Evolutionary conservation across 30 jellyfish, hydroid and myxozoan species (phyloP).

Genomic region (Mastigias papua): DNA sequence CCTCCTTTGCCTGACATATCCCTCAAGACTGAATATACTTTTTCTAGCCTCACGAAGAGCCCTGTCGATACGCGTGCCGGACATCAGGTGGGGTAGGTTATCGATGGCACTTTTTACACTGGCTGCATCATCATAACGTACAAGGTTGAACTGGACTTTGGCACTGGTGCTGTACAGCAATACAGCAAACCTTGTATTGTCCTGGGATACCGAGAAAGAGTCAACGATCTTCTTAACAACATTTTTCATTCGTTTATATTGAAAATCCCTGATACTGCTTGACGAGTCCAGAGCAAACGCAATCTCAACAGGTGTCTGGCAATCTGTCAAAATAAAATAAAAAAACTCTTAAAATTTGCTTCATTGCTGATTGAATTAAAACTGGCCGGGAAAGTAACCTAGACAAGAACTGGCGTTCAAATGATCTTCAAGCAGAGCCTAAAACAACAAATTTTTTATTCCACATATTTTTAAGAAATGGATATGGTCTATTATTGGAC

Average conservation of each 20-base stretch:
- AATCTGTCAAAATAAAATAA: conserved; percentile 47
- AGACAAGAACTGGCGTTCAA: too few species aligned
- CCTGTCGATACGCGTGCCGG: conserved; percentile 85
- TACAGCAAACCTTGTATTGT: conserved; percentile 82
- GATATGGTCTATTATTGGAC: too few species aligned
- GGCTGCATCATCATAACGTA: conserved; percentile 81
- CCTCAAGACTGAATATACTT: conserved; percentile 74
- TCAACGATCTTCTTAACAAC: conserved; percentile 86
- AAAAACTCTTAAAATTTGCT: too few species aligned
- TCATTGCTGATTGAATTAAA: too few species aligned
- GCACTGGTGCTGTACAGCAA: conserved; percentile 84
- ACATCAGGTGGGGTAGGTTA: conserved; percentile 72
- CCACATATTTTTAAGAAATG: too few species aligned
- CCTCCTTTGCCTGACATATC: conserved; percentile 85
- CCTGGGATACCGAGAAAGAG: conserved; percentile 88
- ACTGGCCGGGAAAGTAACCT: too few species aligned
- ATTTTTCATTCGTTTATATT: conserved; percentile 80
- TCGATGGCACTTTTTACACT: conserved; percentile 81
- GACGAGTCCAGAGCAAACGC: conserved; percentile 96
- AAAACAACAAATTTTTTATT: too few species aligned
- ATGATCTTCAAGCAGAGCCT: too few species aligned
- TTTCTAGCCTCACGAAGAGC: conserved; percentile 83
- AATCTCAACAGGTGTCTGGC: conserved; percentile 86
- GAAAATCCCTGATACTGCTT: conserved; percentile 74
- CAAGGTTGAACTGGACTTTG: conserved; percentile 78